Percentiles rank a stretch among this genome's conserved stretches.
Evolutionary conservation across 1,140 invertebrate genomes (phyloP).

Genomic region (Batillaria attramentaria): DNA sequence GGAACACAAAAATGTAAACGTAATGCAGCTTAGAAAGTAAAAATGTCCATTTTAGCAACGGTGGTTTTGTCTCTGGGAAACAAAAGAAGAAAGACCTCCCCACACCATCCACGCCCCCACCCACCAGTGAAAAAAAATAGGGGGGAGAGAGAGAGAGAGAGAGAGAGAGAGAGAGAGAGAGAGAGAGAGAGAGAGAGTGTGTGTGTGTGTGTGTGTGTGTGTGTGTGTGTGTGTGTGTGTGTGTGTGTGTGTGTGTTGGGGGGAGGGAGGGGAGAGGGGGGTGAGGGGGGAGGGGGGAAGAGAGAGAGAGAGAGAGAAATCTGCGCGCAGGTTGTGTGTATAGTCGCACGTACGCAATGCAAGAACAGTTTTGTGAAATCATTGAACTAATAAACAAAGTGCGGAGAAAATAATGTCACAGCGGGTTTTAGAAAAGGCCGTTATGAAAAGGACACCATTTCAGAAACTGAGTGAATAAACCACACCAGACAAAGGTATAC

Average conservation of each 20-base stretch:
- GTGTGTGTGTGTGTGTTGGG: background rate
- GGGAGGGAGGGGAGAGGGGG: background rate
- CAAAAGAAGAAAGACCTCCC: background rate
- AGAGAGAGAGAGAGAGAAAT: background rate
- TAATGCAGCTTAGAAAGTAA: background rate
- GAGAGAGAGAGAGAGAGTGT: constrained; percentile 11
- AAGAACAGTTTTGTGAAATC: no score
- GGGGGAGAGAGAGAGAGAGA: constrained; percentile 3
- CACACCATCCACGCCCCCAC: no score
- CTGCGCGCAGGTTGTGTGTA: no score
- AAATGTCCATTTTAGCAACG: background rate
- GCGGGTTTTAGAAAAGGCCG: no score
- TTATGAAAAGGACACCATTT: no score
- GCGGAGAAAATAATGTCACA: no score
- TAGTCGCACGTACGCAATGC: no score
- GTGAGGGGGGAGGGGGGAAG: background rate
- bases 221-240: background rate
- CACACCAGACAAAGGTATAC: no score
- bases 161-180: background rate
- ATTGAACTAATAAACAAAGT: no score
- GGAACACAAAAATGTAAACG: background rate
- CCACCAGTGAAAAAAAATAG: background rate
- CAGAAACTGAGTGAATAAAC: no score
- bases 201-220: background rate
- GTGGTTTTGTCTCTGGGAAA: background rate